Evolutionary conservation across 37 sponge, comb jelly and placozoan genomes (phyloP).

Genomic region (Lycopodina hypogea): DNA sequence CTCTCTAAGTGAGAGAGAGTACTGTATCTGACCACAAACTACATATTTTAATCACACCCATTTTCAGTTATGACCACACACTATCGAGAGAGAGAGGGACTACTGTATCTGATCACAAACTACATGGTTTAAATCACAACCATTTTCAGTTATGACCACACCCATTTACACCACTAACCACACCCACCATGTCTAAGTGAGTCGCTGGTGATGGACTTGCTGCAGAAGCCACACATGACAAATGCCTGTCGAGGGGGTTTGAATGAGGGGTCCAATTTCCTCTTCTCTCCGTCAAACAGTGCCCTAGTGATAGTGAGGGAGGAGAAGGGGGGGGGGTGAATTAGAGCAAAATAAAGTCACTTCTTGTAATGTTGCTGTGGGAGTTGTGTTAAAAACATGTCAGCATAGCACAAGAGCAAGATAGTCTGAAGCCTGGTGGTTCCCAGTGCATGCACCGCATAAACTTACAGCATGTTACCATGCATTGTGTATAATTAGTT

Average conservation of each 20-base stretch:
- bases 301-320: slow-evolving; percentile 33
- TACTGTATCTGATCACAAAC: too few species aligned
- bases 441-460: too few species aligned
- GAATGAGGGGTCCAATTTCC: slow-evolving; percentile 32
- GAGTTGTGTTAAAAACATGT: background rate
- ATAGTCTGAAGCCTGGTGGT: too few species aligned
- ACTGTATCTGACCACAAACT: too few species aligned
- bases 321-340: background rate
- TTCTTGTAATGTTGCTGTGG: background rate
- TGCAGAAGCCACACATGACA: slow-evolving; percentile 76
- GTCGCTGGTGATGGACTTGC: slow-evolving; percentile 66
- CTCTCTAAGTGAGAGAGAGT: too few species aligned
- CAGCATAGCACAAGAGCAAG: background rate
- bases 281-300: slow-evolving; percentile 60
- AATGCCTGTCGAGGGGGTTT: slow-evolving; percentile 54
- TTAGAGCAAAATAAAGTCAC: background rate
- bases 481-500: too few species aligned
- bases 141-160: too few species aligned
- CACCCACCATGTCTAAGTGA: slow-evolving; percentile 54
- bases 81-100: too few species aligned
- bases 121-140: too few species aligned
- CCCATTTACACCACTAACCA: background rate
- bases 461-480: too few species aligned
- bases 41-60: too few species aligned
- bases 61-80: too few species aligned